phyloP scores from a whole-genome alignment of 2,797 vertebrate species.

The Gorsachius magnificus region DNA sequence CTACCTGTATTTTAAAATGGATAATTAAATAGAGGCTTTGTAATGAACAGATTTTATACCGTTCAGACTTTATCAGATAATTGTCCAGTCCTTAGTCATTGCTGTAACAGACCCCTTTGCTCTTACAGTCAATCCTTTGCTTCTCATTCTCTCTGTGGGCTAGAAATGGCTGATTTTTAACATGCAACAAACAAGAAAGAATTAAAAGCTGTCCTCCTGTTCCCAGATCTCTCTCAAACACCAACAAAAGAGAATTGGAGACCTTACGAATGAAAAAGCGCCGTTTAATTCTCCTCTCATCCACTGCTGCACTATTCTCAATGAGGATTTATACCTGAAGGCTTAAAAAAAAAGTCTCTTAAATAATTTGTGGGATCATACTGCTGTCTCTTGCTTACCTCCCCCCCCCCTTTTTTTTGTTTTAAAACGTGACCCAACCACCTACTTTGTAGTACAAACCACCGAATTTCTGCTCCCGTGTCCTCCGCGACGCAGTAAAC shows the following conservation, averaged over 20 bases:
- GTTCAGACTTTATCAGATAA: neutral
- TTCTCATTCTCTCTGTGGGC: neutral
- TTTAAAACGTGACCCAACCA: neutral
- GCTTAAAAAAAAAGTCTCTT: neutral
- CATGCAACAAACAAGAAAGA: neutral
- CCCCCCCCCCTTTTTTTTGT: accelerated
- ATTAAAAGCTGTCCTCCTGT: neutral
- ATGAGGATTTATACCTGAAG: neutral
- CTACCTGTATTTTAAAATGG: neutral
- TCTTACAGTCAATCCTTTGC: neutral
- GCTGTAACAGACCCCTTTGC: neutral
- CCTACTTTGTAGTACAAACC: neutral
- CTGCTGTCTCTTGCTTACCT: neutral
- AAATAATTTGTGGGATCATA: neutral
- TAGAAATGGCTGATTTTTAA: neutral
- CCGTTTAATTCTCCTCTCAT: neutral
- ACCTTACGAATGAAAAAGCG: neutral
- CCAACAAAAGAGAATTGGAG: neutral
- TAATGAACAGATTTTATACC: neutral
- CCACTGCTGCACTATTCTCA: neutral
- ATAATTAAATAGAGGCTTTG: neutral
- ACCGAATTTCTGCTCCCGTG: neutral
- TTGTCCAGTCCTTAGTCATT: neutral
- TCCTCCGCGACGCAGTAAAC: neutral
- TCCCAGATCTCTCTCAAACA: neutral